Conservation (phyloP, 2,113 vertebrate species). For the Hipposideros armiger region DNA sequence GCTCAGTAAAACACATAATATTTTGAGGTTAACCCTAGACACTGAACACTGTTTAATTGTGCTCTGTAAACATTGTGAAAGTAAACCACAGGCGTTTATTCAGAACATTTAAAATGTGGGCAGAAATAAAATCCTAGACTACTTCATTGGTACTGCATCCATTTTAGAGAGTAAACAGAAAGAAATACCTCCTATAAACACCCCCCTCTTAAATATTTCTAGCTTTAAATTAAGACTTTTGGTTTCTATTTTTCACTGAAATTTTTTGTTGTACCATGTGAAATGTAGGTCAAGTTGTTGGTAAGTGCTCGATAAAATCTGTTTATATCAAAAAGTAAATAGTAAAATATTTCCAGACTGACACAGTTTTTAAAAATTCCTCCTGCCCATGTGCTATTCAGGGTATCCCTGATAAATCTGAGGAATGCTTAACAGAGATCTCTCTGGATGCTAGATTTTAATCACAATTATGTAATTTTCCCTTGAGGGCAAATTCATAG, state of each 20-base stretch:
- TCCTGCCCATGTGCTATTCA: neutral
- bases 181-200: conserved; percentile 62
- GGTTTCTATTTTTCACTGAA: conserved; percentile 40
- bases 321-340: conserved; percentile 68
- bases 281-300: conserved; percentile 78
- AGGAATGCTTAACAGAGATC: neutral
- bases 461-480: conserved; percentile 11
- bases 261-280: conserved; percentile 27
- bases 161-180: conserved; percentile 67
- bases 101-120: conserved; percentile 69
- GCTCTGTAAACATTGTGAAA: conserved; percentile 68
- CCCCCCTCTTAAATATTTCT: conserved; percentile 42
- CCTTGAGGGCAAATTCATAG: conserved; percentile 2
- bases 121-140: conserved; percentile 68
- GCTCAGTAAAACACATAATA: conserved; percentile 4
- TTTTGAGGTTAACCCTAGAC: conserved; percentile 56
- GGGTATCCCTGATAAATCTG: neutral
- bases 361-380: conserved; percentile 44
- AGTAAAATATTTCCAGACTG: conserved; percentile 55
- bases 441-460: conserved; percentile 7
- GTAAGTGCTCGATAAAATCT: conserved; percentile 67
- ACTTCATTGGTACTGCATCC: neutral
- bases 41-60: conserved; percentile 56
- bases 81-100: conserved; percentile 70
- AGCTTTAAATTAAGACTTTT: conserved; percentile 13